Evolutionary conservation across 2,797 vertebrate species (phyloP).

Genomic region (Centroberyx gerrardi): DNA sequence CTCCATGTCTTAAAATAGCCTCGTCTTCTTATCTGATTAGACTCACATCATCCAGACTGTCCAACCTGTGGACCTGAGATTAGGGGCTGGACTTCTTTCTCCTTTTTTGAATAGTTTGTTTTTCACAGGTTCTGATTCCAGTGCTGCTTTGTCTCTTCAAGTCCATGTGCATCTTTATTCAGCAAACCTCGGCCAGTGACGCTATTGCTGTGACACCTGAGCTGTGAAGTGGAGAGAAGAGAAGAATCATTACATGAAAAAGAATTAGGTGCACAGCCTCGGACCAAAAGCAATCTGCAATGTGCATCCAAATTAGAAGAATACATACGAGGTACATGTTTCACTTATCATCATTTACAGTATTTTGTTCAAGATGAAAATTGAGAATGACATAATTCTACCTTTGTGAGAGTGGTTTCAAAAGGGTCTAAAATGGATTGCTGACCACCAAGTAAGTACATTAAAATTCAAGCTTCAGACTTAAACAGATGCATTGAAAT

Average conservation of each 20-base stretch:
- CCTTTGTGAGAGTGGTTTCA: constrained; percentile 1
- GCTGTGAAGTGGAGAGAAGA: constrained; percentile 67
- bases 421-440: constrained; percentile 13
- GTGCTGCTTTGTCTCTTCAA: constrained; percentile 66
- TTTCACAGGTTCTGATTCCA: constrained; percentile 69
- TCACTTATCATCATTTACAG: neutral
- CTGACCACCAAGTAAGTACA: constrained; percentile 39
- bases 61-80: constrained; percentile 58
- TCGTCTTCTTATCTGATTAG: constrained; percentile 57
- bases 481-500: constrained; percentile 89
- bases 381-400: neutral
- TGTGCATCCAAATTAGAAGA: neutral
- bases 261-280: constrained; percentile 44
- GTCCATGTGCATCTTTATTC: constrained; percentile 82
- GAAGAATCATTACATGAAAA: constrained; percentile 52
- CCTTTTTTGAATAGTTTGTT: constrained; percentile 73
- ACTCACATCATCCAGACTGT: constrained; percentile 68
- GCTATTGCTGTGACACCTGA: constrained; percentile 81
- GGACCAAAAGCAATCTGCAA: constrained; percentile 25
- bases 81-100: constrained; percentile 70
- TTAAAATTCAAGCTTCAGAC: constrained; percentile 83
- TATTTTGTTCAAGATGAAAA: neutral
- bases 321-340: neutral
- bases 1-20: constrained; percentile 71
- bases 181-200: constrained; percentile 57